phyloP scores from a whole-genome alignment of 1,140 invertebrate species.

The Oryctes rhinoceros region DNA sequence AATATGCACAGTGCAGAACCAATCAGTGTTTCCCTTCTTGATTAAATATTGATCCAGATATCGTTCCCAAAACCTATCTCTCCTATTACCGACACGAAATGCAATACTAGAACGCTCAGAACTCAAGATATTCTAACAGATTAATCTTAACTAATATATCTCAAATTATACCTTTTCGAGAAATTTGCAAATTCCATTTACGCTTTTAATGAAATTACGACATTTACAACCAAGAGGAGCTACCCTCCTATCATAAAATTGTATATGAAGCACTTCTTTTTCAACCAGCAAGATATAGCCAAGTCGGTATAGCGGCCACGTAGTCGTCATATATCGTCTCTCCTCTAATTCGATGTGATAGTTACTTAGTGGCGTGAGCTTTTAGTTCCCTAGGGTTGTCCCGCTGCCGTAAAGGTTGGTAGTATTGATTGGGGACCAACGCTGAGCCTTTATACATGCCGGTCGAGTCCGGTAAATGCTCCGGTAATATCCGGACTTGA shows the following conservation, averaged over 20 bases:
- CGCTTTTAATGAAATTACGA: not conserved
- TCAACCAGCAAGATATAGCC: too few species aligned
- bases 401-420: constrained; percentile 6
- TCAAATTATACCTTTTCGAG: too few species aligned
- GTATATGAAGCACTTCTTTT: too few species aligned
- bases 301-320: not conserved
- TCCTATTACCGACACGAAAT: too few species aligned
- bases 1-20: not conserved
- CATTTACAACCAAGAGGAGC: too few species aligned
- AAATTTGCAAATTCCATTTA: too few species aligned
- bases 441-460: not conserved
- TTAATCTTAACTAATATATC: too few species aligned
- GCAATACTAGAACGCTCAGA: too few species aligned
- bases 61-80: not conserved
- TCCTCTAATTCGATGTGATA: not conserved
- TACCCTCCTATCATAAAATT: too few species aligned
- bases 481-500: constrained; percentile 12
- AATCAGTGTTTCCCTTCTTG: constrained; percentile 36
- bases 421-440: constrained; percentile 9
- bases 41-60: constrained; percentile 39
- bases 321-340: not conserved
- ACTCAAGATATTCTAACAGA: too few species aligned
- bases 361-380: constrained; percentile 1
- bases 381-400: constrained; percentile 17
- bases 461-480: constrained; percentile 3